These are phyloP conservation scores for Periparus ater DNA, from an alignment of 2,797 vertebrate genomes.

Conservation along the genomic window DNA sequence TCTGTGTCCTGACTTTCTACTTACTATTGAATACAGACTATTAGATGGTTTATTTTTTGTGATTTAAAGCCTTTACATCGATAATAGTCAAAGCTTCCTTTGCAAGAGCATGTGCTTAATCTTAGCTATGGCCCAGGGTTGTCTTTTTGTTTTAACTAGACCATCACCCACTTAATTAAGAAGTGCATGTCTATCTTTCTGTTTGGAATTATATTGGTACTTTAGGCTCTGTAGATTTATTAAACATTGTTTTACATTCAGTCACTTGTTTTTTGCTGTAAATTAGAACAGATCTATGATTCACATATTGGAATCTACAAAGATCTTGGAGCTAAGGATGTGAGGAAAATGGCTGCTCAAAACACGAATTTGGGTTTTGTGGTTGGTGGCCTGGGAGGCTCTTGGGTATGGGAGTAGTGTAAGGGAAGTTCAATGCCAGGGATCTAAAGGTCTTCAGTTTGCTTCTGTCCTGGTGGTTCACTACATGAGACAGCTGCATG, in stretches of 20 bases:
- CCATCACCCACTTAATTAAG: constrained; percentile 94
- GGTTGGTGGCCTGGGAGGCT: background rate
- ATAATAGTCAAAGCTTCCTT: constrained; percentile 80
- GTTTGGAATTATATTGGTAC: constrained; percentile 72
- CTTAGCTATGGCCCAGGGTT: constrained; percentile 75
- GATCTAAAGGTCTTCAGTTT: background rate
- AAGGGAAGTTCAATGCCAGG: background rate
- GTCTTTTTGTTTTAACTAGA: constrained; percentile 82
- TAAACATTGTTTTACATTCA: constrained; percentile 77
- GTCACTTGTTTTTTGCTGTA: constrained; percentile 80
- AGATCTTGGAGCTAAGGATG: constrained; percentile 8
- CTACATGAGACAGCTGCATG: rapidly evolving
- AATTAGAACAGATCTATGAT: constrained; percentile 78
- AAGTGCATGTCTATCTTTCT: constrained; percentile 78
- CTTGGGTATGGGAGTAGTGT: background rate
- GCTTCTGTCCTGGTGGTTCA: background rate
- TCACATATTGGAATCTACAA: constrained; percentile 24
- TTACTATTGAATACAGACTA: constrained; percentile 72
- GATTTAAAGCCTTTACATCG: constrained; percentile 85
- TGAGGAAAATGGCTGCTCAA: constrained; percentile 20
- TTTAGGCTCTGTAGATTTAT: constrained; percentile 81
- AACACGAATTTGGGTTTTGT: background rate
- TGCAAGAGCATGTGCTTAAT: constrained; percentile 62
- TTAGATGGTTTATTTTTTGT: constrained; percentile 80
- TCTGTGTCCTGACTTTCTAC: constrained; percentile 74